These are phyloP conservation scores for Chymomyza costata DNA, from an alignment of 1,140 invertebrate species.

Conservation along the genomic window DNA sequence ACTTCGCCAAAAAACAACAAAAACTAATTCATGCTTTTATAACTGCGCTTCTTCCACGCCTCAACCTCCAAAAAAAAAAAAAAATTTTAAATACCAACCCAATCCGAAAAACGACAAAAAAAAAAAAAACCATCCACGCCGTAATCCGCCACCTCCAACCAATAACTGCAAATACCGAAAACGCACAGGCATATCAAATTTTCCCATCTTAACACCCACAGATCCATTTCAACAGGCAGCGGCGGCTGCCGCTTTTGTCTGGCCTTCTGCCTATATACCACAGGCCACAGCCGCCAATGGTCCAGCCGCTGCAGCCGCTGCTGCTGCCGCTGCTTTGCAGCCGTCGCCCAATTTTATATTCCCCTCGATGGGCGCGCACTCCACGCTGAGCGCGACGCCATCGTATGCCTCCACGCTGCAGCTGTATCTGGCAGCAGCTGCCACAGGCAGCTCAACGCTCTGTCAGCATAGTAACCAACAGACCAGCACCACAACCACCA, in stretches of 20 bases:
- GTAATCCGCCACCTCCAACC: too few species aligned
- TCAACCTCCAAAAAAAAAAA: conserved; percentile 3
- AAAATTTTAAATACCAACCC: conserved; percentile 5
- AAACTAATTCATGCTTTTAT: conserved; percentile 73
- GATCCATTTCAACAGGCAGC: conserved; percentile 85
- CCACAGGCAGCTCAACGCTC: conserved; percentile 64
- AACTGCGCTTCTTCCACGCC: conserved; percentile 61
- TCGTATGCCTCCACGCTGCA: conserved; percentile 77
- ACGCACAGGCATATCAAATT: conserved; percentile 71
- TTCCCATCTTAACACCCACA: conserved; percentile 76
- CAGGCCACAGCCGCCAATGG: conserved; percentile 78
- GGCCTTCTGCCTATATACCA: conserved; percentile 67
- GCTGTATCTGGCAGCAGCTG: conserved; percentile 77
- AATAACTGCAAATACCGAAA: conserved; percentile 15
- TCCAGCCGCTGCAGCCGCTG: conserved; percentile 66
- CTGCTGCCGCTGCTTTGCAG: conserved; percentile 78
- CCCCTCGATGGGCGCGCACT: conserved; percentile 65
- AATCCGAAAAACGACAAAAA: conserved; percentile 24
- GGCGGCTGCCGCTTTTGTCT: conserved; percentile 76
- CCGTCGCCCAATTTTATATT: conserved; percentile 76
- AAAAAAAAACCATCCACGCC: conserved; percentile 30
- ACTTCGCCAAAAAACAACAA: conserved; percentile 34
- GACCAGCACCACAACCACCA: conserved; percentile 55
- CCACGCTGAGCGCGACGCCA: conserved; percentile 73
- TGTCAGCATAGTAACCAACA: conserved; percentile 66